A percentile compares a stretch with the other conserved stretches of the same genome.
These are phyloP conservation scores for Agrochola litura DNA, from an alignment of 2,888 invertebrate species.

Conservation along the genomic window DNA sequence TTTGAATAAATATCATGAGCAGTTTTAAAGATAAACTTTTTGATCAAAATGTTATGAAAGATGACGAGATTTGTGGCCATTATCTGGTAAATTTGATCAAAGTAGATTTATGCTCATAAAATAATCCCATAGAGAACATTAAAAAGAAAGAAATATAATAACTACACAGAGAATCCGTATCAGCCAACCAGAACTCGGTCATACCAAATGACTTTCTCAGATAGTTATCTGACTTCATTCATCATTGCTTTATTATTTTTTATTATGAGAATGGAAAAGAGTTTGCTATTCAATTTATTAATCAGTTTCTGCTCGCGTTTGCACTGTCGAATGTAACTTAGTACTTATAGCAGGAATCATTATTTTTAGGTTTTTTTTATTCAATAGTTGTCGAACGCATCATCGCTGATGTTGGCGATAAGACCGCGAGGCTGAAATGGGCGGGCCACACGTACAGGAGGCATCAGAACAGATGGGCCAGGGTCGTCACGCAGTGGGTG, in stretches of 20 bases:
- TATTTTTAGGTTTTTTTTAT: too few relatives aligned
- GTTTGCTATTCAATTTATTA: conserved; percentile 31
- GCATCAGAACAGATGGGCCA: too few relatives aligned
- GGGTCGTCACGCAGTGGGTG: too few relatives aligned
- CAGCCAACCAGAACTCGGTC: conserved; percentile 43
- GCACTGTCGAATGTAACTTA: not conserved
- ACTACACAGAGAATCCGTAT: not conserved
- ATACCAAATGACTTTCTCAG: conserved; percentile 55
- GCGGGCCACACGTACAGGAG: too few relatives aligned
- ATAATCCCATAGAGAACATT: not conserved
- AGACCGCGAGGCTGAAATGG: too few relatives aligned
- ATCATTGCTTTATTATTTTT: conserved; percentile 47
- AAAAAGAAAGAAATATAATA: not conserved
- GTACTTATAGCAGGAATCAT: too few relatives aligned
- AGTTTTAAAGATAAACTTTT: not conserved
- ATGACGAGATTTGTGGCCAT: not conserved
- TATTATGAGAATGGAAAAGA: conserved; percentile 52
- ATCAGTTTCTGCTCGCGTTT: conserved; percentile 24
- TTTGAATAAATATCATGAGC: not conserved
- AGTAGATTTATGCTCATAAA: not conserved
- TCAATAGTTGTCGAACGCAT: too few relatives aligned
- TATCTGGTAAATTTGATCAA: too few relatives aligned
- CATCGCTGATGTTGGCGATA: too few relatives aligned
- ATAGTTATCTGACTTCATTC: conserved; percentile 47
- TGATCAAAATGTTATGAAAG: not conserved